phyloP scores from a whole-genome alignment of 1,140 invertebrate species.

The Archegozetes longisetosus region DNA sequence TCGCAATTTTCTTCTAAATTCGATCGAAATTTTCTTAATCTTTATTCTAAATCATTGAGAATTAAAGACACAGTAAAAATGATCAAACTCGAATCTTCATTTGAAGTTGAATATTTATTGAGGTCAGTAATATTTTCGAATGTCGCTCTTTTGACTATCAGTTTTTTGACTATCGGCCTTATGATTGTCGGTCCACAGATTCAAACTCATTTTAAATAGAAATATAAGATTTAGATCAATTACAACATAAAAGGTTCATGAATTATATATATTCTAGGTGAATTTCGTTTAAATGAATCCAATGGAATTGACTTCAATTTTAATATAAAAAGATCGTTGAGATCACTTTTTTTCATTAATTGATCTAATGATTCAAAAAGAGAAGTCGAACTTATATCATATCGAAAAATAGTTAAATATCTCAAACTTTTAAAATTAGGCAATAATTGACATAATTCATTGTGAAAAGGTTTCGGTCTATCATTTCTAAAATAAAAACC shows the following conservation, averaged over 20 bases:
- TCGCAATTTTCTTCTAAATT: too few relatives aligned
- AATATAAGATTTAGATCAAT: not conserved
- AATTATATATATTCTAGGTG: not conserved
- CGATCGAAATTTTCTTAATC: too few relatives aligned
- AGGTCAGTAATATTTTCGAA: too few relatives aligned
- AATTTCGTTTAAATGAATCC: not conserved
- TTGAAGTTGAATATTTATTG: too few relatives aligned
- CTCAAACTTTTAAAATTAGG: not conserved
- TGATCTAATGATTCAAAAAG: not conserved
- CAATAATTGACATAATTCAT: not conserved
- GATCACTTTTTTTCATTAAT: not conserved
- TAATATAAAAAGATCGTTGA: not conserved
- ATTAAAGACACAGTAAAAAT: too few relatives aligned
- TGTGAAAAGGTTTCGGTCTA: not conserved
- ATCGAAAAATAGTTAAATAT: not conserved
- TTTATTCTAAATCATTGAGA: too few relatives aligned
- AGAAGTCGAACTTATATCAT: not conserved
- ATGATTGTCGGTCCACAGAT: too few relatives aligned
- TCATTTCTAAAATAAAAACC: not conserved
- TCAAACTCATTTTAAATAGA: too few relatives aligned
- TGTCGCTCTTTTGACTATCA: too few relatives aligned
- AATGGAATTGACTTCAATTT: not conserved
- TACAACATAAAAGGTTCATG: not conserved
- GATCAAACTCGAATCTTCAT: too few relatives aligned
- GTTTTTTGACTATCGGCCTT: too few relatives aligned